phyloP scores from a whole-genome alignment of 2,113 vertebrate species.

The Cranoglanis bouderius region DNA sequence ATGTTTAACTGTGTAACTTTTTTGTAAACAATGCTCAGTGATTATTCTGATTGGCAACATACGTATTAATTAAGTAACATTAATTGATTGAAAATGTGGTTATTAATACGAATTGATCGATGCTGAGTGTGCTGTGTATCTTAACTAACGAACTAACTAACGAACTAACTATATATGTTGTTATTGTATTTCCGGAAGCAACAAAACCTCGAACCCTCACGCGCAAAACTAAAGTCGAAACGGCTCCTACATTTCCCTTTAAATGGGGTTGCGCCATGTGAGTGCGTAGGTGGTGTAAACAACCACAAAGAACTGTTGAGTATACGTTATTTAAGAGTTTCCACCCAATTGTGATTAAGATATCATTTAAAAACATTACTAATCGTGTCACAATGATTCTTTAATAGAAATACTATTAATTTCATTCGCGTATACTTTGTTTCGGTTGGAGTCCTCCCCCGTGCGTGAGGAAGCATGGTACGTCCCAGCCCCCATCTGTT shows the following conservation, averaged over 20 bases:
- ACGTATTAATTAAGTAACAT: not conserved
- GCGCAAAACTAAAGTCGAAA: conserved; percentile 48
- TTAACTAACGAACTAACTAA: not conserved
- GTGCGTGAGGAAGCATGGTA: conserved; percentile 58
- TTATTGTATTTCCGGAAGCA: not conserved
- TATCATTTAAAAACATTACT: fast-evolving
- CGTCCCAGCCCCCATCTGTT: conserved; percentile 73
- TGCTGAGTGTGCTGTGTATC: not conserved
- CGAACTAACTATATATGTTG: not conserved
- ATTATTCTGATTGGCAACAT: not conserved
- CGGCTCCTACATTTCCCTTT: conserved; percentile 68
- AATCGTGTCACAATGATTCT: not conserved
- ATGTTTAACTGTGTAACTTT: not conserved
- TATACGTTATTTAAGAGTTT: too few relatives aligned
- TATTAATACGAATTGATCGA: not conserved
- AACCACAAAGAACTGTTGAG: not conserved
- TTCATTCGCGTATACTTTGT: not conserved
- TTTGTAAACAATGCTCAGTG: not conserved
- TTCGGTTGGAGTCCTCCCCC: conserved; percentile 9
- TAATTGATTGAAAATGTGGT: not conserved
- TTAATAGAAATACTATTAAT: not conserved
- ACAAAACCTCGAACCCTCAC: not conserved
- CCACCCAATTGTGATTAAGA: too few relatives aligned
- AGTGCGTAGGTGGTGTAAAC: not conserved
- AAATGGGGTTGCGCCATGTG: conserved; percentile 55